These are phyloP conservation scores for Allobates femoralis DNA, from an alignment of 2,797 vertebrate species.

Conservation along the genomic window DNA sequence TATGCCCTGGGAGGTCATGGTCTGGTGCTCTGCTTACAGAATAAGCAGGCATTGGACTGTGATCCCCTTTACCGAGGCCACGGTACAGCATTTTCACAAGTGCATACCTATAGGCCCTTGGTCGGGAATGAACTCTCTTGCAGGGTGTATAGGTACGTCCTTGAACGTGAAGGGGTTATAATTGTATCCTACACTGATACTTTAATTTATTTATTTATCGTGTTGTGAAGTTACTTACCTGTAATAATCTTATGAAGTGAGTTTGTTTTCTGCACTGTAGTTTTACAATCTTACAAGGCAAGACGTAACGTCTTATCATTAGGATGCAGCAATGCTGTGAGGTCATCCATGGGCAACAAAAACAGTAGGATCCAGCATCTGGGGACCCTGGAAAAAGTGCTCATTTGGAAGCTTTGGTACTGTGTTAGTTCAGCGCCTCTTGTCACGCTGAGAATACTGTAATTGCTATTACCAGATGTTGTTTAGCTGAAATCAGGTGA, in stretches of 20 bases:
- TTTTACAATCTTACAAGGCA: background rate
- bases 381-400: background rate
- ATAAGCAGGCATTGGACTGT: no score
- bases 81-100: no score
- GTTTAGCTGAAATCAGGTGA: background rate
- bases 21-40: no score
- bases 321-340: background rate
- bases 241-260: background rate
- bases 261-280: background rate
- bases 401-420: conserved; percentile 2
- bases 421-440: background rate
- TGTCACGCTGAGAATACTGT: background rate
- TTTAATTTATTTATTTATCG: background rate
- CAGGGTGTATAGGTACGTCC: no score
- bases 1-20: no score
- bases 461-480: conserved; percentile 11
- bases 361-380: conserved; percentile 13
- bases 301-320: background rate
- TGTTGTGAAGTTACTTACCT: background rate
- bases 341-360: background rate
- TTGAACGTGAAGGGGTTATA: no score
- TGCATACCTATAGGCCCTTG: no score
- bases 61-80: no score
- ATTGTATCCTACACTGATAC: background rate
- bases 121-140: no score